phyloP scores from a whole-genome alignment of 1,140 invertebrate genomes.

The Doryteuthis pealeii region DNA sequence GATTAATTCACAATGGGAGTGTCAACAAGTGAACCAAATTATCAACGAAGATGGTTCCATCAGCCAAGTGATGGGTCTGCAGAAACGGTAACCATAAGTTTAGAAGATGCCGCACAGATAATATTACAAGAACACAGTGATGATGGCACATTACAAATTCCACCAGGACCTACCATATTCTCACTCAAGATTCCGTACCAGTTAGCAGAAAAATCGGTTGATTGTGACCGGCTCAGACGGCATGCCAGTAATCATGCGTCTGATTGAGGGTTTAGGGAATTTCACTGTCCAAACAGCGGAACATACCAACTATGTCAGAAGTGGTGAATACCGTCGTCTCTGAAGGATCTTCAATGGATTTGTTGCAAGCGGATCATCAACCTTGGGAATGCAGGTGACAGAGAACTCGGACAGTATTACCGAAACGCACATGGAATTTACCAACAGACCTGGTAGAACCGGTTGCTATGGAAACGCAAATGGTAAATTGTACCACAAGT shows the following conservation, averaged over 20 bases:
- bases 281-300: background rate
- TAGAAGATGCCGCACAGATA: conserved; percentile 43
- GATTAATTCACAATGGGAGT: background rate
- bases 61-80: conserved; percentile 9
- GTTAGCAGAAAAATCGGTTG: conserved; percentile 13
- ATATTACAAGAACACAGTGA: conserved; percentile 36
- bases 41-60: background rate
- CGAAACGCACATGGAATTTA: background rate
- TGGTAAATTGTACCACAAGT: background rate
- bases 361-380: conserved; percentile 16
- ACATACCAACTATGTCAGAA: conserved; percentile 18
- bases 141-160: conserved; percentile 32
- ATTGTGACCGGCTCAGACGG: conserved; percentile 8
- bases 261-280: no score
- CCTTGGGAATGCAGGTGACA: background rate
- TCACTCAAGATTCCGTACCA: conserved; percentile 34
- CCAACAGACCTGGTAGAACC: background rate
- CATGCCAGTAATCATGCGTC: background rate
- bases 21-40: background rate
- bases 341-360: conserved; percentile 23
- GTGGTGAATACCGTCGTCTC: conserved; percentile 23
- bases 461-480: background rate
- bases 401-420: background rate
- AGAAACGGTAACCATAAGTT: conserved; percentile 39
- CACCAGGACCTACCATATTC: conserved; percentile 41